These are phyloP conservation scores for Eira barbara DNA, from an alignment of 2,113 vertebrate genomes.

Conservation along the genomic window DNA sequence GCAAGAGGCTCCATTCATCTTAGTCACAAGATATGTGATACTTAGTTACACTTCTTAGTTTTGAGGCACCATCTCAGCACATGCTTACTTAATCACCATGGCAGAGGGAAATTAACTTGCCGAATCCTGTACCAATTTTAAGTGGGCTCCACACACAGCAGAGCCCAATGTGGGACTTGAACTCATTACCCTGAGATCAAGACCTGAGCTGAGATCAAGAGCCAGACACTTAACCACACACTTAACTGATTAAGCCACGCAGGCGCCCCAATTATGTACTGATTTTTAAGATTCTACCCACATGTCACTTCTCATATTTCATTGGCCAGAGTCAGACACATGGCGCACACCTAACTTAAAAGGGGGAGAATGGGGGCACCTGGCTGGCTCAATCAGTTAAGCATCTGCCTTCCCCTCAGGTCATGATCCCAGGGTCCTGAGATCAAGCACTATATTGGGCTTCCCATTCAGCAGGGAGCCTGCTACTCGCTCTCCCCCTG, in stretches of 20 bases:
- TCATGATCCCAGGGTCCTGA: too few relatives aligned
- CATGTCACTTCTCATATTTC: neutral
- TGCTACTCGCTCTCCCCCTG: too few relatives aligned
- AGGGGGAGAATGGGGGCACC: neutral
- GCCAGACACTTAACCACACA: too few relatives aligned
- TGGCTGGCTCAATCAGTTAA: neutral
- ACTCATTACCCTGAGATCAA: too few relatives aligned
- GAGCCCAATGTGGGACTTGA: too few relatives aligned
- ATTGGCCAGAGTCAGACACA: neutral
- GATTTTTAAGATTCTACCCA: neutral
- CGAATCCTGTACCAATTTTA: neutral
- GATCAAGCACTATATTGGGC: too few relatives aligned
- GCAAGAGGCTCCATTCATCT: neutral
- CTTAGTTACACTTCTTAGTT: neutral
- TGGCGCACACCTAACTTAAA: neutral
- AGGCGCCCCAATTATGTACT: neutral
- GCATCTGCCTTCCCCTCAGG: too few relatives aligned
- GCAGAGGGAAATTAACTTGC: neutral
- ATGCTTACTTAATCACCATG: neutral
- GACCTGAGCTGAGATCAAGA: too few relatives aligned
- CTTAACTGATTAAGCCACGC: too few relatives aligned
- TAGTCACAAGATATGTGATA: neutral
- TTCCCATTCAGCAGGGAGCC: too few relatives aligned
- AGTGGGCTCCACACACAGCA: neutral
- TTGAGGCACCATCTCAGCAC: neutral